phyloP scores from a whole-genome alignment of 2,888 invertebrate species.

The Metellina segmentata region DNA sequence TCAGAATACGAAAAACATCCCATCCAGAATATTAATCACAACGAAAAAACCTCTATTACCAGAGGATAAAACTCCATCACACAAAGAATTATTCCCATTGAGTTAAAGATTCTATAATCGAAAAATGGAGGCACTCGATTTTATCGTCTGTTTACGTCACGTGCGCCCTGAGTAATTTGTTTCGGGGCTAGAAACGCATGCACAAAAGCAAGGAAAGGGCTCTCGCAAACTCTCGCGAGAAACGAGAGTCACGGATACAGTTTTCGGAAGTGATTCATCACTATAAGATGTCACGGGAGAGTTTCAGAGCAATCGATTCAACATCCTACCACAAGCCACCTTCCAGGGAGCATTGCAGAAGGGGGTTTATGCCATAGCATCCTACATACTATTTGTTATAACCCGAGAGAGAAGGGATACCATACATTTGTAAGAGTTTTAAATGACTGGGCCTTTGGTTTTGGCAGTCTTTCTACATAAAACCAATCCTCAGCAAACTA shows the following conservation, averaged over 20 bases:
- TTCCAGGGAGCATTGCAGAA: too few species aligned
- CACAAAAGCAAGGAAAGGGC: slow-evolving; percentile 5
- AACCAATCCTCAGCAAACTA: too few species aligned
- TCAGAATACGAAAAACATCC: background rate
- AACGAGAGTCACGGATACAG: slow-evolving; percentile 12
- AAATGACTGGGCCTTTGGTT: too few species aligned
- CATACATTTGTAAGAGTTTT: too few species aligned
- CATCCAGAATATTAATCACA: background rate
- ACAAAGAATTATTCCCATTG: background rate
- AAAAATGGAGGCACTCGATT: background rate
- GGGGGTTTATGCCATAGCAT: too few species aligned
- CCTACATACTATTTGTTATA: too few species aligned
- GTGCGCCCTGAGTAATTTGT: background rate
- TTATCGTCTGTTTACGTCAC: slow-evolving; percentile 7
- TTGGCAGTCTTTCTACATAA: too few species aligned
- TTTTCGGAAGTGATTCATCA: slow-evolving; percentile 42
- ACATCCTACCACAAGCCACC: too few species aligned
- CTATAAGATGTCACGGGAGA: slow-evolving; percentile 21
- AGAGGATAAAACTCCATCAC: background rate
- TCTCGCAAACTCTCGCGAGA: slow-evolving; percentile 27
- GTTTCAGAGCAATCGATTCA: slow-evolving; percentile 5
- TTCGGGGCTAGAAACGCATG: slow-evolving; percentile 5
- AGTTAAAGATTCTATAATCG: background rate
- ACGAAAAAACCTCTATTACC: slow-evolving; percentile 1
- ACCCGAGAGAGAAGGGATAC: too few species aligned